phyloP scores from a whole-genome alignment of 2,113 vertebrate species.

The Nanorana parkeri region DNA sequence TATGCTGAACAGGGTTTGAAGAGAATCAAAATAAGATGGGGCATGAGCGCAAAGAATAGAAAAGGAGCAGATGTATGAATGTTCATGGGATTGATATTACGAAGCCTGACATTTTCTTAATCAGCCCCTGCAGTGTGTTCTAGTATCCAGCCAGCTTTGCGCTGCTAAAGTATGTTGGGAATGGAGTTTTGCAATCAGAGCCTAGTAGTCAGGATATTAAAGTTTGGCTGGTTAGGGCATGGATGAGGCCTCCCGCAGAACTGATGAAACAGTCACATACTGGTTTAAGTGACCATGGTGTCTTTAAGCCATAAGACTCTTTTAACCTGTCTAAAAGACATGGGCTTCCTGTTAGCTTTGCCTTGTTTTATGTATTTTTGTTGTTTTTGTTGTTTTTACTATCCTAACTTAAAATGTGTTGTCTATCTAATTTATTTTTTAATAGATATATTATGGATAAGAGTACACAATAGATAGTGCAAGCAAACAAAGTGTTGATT shows the following conservation, averaged over 20 bases:
- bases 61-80: constrained; percentile 53
- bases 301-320: constrained; percentile 12
- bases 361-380: too few species aligned
- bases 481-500: too few species aligned
- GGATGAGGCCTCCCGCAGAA: constrained; percentile 49
- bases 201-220: constrained; percentile 49
- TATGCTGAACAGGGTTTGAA: constrained; percentile 34
- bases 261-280: constrained; percentile 7
- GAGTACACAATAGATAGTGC: too few species aligned
- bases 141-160: constrained; percentile 35
- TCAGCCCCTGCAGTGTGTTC: constrained; percentile 20
- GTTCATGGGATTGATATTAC: constrained; percentile 46
- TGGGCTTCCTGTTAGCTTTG: background rate
- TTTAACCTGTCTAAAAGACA: constrained; percentile 36
- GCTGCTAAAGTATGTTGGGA: background rate
- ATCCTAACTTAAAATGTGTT: too few species aligned
- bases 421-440: too few species aligned
- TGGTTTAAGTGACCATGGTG: constrained; percentile 6
- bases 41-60: constrained; percentile 42
- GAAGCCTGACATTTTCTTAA: background rate
- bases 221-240: constrained; percentile 50
- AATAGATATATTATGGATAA: too few species aligned
- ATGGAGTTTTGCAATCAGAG: constrained; percentile 36
- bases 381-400: too few species aligned
- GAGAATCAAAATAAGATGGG: constrained; percentile 47